Base-by-base conservation (phyloP, 2,797 vertebrate genomes). In the Vespertilio murinus region DNA sequence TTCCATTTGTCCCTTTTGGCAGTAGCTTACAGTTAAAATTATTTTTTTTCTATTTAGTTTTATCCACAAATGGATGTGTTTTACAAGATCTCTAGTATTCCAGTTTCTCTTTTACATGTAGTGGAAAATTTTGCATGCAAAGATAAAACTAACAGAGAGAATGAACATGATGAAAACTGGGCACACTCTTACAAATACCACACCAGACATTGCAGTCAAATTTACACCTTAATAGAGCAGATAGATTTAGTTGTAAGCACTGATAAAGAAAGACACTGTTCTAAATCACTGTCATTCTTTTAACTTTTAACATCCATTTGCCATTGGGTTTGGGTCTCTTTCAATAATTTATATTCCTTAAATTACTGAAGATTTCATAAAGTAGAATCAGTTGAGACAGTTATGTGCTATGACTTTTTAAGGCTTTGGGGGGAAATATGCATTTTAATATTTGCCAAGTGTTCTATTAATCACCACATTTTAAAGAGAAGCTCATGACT, bases 311-410 rank as follows among this genome's bases (percentile, higher is more conserved):
- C 11, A 65, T 16, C 18, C 8, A 79, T 65, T 90, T 90, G 28
- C 23, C 38, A 74, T 42, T 52, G 92, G 16, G 17, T n/a, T 4
- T 87, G 38, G 40, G 17, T 47, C 49, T 59, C 23, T 88, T 80
- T 80, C 70, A 90, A 17, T 79, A 11, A 67, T 35, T 42, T 75
- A 20, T 71, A 59, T 59, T 87, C 14, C 20, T 81, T 70, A 47
- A 92, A 70, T 83, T 82, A 87, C 6, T 40, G 79, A 88, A 88
- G n/a, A 84, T 73, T 95, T 88, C 25, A 83, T 33, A 35, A 93
- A n/a, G 33, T 67, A 49, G 13, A 88, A 11, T 42, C 20, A 61
- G 6, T 52, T 67, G 42, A 92, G 28, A 1, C 10, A 94, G 9
- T 71, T 35, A 73, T 42, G 3, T 88, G 30, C 61, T 35, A 67